Conservation (phyloP, 2,797 vertebrate species). For the Cichlasoma orientale region DNA sequence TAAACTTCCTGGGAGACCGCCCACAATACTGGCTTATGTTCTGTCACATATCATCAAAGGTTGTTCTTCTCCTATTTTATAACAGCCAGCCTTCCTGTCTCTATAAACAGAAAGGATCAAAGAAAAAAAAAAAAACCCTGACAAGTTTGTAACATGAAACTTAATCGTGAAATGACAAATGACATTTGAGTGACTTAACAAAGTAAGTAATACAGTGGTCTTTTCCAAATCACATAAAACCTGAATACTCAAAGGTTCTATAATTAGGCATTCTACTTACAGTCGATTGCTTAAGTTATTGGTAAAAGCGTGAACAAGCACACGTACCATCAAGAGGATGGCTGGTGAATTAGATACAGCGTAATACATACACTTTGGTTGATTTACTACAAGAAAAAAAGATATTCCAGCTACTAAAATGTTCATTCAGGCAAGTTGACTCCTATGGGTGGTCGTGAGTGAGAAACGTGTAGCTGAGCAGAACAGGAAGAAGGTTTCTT, state of each 20-base stretch:
- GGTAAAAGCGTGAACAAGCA: neutral
- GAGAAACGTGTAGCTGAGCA: neutral
- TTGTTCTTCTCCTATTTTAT: slow-evolving; percentile 22
- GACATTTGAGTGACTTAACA: slow-evolving; percentile 5
- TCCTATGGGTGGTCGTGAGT: neutral
- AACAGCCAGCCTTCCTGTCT: slow-evolving; percentile 9
- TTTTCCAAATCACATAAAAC: neutral
- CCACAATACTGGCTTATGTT: slow-evolving; percentile 31
- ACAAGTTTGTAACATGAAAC: neutral
- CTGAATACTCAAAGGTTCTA: neutral
- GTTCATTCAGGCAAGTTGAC: neutral
- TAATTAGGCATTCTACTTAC: neutral
- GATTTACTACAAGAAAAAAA: neutral
- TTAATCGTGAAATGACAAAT: neutral
- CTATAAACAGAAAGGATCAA: slow-evolving; percentile 8
- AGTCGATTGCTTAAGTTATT: slow-evolving; percentile 2
- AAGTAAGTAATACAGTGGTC: neutral
- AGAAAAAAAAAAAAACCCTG: neutral
- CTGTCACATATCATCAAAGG: slow-evolving; percentile 41
- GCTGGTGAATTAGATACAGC: neutral
- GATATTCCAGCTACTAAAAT: neutral
- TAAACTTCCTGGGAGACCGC: slow-evolving; percentile 45
- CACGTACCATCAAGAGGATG: neutral
- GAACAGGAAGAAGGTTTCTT: neutral
- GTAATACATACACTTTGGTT: slow-evolving; percentile 1